Base-by-base conservation (phyloP, 2,113 vertebrate species). In the Bos taurus region DNA sequence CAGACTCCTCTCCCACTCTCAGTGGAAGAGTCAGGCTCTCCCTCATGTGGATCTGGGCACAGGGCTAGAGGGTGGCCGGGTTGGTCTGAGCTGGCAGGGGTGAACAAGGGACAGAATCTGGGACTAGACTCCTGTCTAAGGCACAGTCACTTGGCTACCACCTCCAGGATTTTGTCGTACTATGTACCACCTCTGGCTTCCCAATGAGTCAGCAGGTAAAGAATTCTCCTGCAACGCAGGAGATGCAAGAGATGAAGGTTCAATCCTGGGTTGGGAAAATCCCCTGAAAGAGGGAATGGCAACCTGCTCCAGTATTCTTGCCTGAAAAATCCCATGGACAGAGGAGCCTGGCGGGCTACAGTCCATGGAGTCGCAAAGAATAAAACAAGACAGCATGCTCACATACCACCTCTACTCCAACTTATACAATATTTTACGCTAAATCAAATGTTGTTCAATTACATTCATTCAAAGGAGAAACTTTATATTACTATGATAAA, bases 401-500 rank as follows among this genome's bases (percentile, higher is more conserved):
- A 77, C 71, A 60, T 43, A 62, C 17, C 10, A 67, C 33, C 1
- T 90, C 48, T 82, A 30, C 26, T 87, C 28, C 9, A 89, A 48
- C 2, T 89, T 95, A 52, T 7, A 48, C 13, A 52, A 28, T 23
- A 48, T 25, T 96, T 87, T 92, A 60, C 46, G 88, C 92, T 96
- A 85, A 60, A 85, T 46, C 50, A 59, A 84, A 13, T 94, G 43
- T 17, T 94, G n/a, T 96, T 90, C 91, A 97, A 43, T 89, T 60
- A 83, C 90, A 71, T 50, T 92, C 13, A 60, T 77, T 78, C 3
- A 78, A 88, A 95, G 71, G 15, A 30, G 59, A 96, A 82, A 78
- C 33, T 84, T 90, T 17, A 8, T 54, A 59, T 71, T 25, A 52
- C 28, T 82, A 26, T 13, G 56, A 67, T 88, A 50, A 90, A 54